A percentile compares a stretch with the other conserved stretches of the same genome.
Conservation (phyloP, 2,113 vertebrate genomes). For the Acinonyx jubatus region DNA sequence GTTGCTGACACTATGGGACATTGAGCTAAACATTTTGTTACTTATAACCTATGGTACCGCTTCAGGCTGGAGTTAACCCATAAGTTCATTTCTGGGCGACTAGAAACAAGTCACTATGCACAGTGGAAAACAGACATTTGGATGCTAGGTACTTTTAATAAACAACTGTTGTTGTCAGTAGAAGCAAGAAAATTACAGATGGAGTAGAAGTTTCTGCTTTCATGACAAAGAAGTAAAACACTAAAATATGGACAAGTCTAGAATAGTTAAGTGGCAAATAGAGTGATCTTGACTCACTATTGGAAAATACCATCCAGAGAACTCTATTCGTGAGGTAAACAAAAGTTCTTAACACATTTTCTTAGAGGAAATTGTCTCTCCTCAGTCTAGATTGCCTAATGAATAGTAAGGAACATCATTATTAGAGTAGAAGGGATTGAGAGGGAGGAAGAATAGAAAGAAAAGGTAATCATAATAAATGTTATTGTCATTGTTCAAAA, state of each 20-base stretch:
- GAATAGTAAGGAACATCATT: not conserved
- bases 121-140: not conserved
- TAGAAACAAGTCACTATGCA: not conserved
- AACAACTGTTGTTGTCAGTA: not conserved
- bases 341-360: not conserved
- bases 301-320: not conserved
- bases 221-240: not conserved
- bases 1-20: not conserved
- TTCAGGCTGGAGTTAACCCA: not conserved
- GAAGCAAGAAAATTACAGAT: slow-evolving; percentile 10
- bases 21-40: not conserved
- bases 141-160: not conserved
- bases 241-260: not conserved
- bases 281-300: not conserved
- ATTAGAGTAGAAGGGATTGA: not conserved
- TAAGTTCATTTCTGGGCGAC: not conserved
- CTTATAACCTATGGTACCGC: not conserved
- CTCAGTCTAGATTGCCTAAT: not conserved
- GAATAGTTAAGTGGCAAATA: not conserved
- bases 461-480: not conserved
- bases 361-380: not conserved
- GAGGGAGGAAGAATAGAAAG: not conserved
- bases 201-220: not conserved
- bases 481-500: not conserved
- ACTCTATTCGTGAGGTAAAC: not conserved